Conservation (phyloP, 2,113 vertebrate genomes). For the Chaenocephalus aceratus region DNA sequence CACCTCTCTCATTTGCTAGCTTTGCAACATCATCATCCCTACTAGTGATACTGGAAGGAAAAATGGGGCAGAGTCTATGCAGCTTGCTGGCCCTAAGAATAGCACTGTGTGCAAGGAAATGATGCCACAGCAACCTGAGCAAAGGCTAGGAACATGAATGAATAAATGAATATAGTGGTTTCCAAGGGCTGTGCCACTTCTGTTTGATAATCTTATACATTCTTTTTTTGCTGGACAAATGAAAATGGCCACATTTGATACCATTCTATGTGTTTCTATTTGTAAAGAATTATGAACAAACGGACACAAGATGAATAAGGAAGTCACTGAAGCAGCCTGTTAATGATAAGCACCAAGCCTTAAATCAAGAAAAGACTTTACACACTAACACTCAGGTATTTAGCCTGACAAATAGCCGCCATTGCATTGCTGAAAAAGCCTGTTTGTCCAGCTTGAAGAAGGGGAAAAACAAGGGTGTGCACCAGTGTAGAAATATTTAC, state of each 20-base stretch:
- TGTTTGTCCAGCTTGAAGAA: constrained; percentile 74
- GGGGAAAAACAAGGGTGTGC: constrained; percentile 62
- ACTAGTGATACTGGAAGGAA: constrained; percentile 72
- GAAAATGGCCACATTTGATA: background rate
- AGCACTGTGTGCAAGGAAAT: constrained; percentile 76
- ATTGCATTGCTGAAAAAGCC: constrained; percentile 51
- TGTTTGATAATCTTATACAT: constrained; percentile 24
- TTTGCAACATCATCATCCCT: constrained; percentile 80
- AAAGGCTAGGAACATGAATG: constrained; percentile 66
- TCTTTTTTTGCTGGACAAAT: constrained; percentile 8
- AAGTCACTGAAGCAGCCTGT: background rate
- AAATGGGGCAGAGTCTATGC: constrained; percentile 76
- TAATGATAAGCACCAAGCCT: background rate
- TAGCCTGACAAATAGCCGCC: constrained; percentile 24
- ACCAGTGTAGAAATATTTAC: constrained; percentile 51
- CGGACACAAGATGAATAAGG: background rate
- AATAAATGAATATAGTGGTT: constrained; percentile 36
- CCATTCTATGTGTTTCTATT: background rate
- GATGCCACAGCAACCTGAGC: constrained; percentile 67
- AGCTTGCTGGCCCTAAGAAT: constrained; percentile 75
- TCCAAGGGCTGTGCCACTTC: constrained; percentile 30
- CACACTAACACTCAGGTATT: constrained; percentile 23
- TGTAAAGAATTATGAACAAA: background rate
- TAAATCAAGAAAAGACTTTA: constrained; percentile 8
- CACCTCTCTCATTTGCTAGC: constrained; percentile 66